Evolutionary conservation across 2,113 vertebrate species (phyloP).

Genomic region (Daphoenositta chrysoptera): DNA sequence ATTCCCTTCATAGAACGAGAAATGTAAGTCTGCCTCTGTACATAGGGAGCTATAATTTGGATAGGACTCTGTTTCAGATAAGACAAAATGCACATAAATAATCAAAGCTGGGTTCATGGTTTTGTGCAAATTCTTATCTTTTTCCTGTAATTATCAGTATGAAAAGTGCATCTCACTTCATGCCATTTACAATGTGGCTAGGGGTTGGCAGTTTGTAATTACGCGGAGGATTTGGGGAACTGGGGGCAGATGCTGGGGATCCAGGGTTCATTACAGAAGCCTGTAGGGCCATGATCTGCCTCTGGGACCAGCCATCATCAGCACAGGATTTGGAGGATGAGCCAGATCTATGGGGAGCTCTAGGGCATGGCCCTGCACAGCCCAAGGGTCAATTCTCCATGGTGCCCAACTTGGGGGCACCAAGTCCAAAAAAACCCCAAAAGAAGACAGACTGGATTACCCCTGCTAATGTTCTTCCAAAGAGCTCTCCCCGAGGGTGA

Average conservation of each 20-base stretch:
- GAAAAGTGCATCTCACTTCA: not conserved
- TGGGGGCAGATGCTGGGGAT: not conserved
- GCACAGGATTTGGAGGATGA: not conserved
- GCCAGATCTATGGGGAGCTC: not conserved
- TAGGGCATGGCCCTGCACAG: rapidly evolving
- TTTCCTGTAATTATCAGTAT: not conserved
- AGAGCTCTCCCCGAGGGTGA: not conserved
- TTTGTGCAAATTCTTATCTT: not conserved
- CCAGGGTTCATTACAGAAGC: not conserved
- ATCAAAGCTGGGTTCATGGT: not conserved
- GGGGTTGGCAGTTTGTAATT: not conserved
- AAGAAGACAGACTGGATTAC: not conserved
- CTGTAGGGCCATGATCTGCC: not conserved
- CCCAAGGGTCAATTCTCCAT: not conserved
- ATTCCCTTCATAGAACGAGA: not conserved
- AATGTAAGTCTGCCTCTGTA: not conserved
- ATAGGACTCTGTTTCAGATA: not conserved
- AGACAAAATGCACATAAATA: not conserved
- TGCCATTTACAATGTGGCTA: not conserved
- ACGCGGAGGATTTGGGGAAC: not conserved
- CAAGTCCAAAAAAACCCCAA: not conserved
- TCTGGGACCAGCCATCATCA: not conserved
- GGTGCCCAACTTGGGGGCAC: not conserved
- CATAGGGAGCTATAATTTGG: not conserved
- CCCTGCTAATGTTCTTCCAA: not conserved